phyloP scores from a whole-genome alignment of 2,888 invertebrate genomes.

The Ditylenchus weischeri region DNA sequence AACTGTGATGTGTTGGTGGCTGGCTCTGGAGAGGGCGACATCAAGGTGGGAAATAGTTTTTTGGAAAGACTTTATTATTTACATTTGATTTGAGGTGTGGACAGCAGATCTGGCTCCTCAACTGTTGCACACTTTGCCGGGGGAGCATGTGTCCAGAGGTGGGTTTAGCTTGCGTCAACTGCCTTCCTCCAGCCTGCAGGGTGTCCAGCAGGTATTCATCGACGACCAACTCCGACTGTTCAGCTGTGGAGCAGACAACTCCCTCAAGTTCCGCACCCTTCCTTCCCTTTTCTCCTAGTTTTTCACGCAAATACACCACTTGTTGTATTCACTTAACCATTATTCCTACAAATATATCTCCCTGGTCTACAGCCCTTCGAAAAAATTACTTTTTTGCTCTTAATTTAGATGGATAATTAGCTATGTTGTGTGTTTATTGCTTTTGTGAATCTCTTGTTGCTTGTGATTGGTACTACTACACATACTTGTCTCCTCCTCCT shows the following conservation, averaged over 20 bases:
- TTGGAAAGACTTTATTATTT: slow-evolving; percentile 2
- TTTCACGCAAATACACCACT: too few relatives aligned
- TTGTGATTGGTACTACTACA: too few relatives aligned
- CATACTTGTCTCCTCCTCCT: too few relatives aligned
- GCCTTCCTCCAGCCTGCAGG: slow-evolving; percentile 64
- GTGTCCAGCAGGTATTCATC: slow-evolving; percentile 86
- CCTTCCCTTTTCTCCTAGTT: slow-evolving; percentile 4
- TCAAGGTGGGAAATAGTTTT: slow-evolving; percentile 61
- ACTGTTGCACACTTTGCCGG: slow-evolving; percentile 79
- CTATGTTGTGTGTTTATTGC: too few relatives aligned
- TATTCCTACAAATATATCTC: too few relatives aligned
- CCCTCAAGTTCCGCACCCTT: slow-evolving; percentile 81
- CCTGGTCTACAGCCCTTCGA: too few relatives aligned
- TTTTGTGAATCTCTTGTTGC: too few relatives aligned
- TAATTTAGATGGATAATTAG: too few relatives aligned
- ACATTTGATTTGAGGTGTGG: slow-evolving; percentile 70
- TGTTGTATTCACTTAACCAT: too few relatives aligned
- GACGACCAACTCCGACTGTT: slow-evolving; percentile 84
- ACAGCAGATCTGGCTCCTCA: slow-evolving; percentile 78
- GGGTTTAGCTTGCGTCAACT: slow-evolving; percentile 91
- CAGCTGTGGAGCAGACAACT: slow-evolving; percentile 97
- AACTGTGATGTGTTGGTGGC: slow-evolving; percentile 93
- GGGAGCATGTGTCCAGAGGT: slow-evolving; percentile 83
- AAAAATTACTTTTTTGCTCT: too few relatives aligned
- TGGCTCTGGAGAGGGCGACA: slow-evolving; percentile 69